Evolutionary conservation across 2,797 vertebrate species (phyloP), one percentile per base, ranked within the genome.

Genomic region (Phoebastria nigripes): DNA sequence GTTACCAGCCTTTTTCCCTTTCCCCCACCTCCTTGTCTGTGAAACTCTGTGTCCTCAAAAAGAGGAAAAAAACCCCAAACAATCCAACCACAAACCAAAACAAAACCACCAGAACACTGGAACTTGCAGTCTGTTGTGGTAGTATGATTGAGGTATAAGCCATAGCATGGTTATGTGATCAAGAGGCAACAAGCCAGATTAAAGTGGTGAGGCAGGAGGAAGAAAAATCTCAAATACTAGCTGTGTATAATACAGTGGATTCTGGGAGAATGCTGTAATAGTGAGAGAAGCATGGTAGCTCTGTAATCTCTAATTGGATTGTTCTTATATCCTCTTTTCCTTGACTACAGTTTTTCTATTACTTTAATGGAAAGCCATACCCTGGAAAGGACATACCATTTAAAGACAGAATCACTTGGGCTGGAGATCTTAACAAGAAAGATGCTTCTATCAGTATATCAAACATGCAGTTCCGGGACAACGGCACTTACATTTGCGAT

Each of bases 401-500:
- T 96, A 98, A 99, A 94, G 98, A 98, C 62, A 97, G 99, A n/a
- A 96, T 99, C 66, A 97, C 97, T 77, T 99, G 99, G 97, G 98
- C 98, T 16, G 99, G 99, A 82, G 99, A 99, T 96, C 98, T 99
- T 55, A 99, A 99, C 97, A 99, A 99, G 97, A 99, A 98, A 92
- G 99, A 99, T 65, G 99, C 98, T 6, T 99, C 99, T 1, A 99
- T 99, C 96, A 98, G 98, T 82, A 98, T 99, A 96, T 98, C 97
- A 44, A 98, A 99, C 20, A 98, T 98, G 93, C 98, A 99, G 94
- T 99, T 99, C 96, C 98, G 94, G 17, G 99, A 99, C 98, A 99
- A 99, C 19, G 99, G 99, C 63, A 99, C 99, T 46, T 99, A 98
- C 85, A 97, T 98, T 91, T 99, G 99, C 2, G 98, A 99, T 47